Base-by-base conservation (phyloP, 2,113 vertebrate genomes). In the Dendropsophus ebraccatus region DNA sequence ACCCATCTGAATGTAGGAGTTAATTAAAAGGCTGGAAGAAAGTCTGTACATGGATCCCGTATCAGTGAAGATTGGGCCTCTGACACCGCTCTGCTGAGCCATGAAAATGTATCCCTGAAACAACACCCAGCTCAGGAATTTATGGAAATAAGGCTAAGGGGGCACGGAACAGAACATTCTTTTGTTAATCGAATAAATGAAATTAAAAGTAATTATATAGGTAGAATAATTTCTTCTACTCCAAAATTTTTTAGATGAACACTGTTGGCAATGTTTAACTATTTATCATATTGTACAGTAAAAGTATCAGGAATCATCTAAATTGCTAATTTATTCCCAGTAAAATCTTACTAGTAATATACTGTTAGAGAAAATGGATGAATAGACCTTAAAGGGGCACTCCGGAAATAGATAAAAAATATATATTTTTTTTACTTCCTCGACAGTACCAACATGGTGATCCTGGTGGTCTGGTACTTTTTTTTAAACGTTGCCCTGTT, bases 61-160 rank as follows among this genome's bases (percentile, higher is more conserved):
- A 56, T 52, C 32, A 86, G 45, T 60, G 17, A 81, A 72, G 77
- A 86, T 60, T 86, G 67, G 84, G 25, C 37, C 89, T 9, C 89
- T 89, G 91, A 93, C 88, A 90, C 90, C 90, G 91, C 90, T 91
- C 91, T 95, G 92, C 93, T 89, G 92, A 62, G 74, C 89, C 80
- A 49, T 85, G 90, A 88, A 89, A 92, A 92, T 89, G 87, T 87
- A 87, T 89, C 92, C 81, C 90, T 88, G 88, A 93, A 90, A 91
- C 91, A 93, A 92, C 92, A 93, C 89, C 89, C 91, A 92, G 90
- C 91, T 91, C 91, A 93, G 90, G 93, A 94, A 95, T 94, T 92
- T 95, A 94, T 95, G 94, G 89, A 95, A 95, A 94, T 94, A 52
- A 92, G 86, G 17, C 89, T 88, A 89, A 93, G 93, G 93, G 87